A percentile compares a stretch with the other conserved stretches of the same genome.
Evolutionary conservation across 2,888 invertebrate species (phyloP).

Genomic region (Caenorhabditis sp.): DNA sequence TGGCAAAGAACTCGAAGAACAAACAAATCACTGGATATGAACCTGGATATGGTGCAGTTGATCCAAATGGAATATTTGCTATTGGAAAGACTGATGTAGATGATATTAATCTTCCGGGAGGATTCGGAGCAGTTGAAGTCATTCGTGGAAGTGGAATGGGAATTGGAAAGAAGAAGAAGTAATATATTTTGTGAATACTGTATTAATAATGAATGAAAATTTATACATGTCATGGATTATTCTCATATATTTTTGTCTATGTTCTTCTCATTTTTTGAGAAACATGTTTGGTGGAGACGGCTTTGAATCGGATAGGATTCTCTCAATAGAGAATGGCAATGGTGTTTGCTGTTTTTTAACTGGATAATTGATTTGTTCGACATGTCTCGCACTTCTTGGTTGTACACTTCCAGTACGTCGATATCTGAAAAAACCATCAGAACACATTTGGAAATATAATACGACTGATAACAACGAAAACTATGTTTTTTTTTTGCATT

Average conservation of each 20-base stretch:
- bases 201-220: not conserved
- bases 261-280: too few relatives aligned
- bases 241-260: too few relatives aligned
- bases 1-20: conserved; percentile 46
- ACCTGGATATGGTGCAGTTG: conserved; percentile 63
- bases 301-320: not conserved
- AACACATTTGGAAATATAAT: not conserved
- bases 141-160: conserved; percentile 61
- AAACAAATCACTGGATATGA: conserved; percentile 52
- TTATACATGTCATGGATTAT: not conserved
- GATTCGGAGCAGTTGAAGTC: conserved; percentile 47
- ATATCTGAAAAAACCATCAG: conserved; percentile 49
- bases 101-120: conserved; percentile 57
- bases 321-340: conserved; percentile 48
- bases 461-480: not conserved
- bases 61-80: conserved; percentile 59
- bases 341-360: conserved; percentile 15
- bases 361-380: not conserved
- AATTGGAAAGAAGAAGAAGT: conserved; percentile 49
- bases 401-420: conserved; percentile 64
- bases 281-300: conserved; percentile 7
- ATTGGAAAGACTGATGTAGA: conserved; percentile 62
- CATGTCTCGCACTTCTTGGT: conserved; percentile 48
- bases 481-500: not conserved
- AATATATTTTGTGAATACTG: too few relatives aligned